phyloP scores from a whole-genome alignment of 1,140 invertebrate species.

The Drosophila lacertosa region DNA sequence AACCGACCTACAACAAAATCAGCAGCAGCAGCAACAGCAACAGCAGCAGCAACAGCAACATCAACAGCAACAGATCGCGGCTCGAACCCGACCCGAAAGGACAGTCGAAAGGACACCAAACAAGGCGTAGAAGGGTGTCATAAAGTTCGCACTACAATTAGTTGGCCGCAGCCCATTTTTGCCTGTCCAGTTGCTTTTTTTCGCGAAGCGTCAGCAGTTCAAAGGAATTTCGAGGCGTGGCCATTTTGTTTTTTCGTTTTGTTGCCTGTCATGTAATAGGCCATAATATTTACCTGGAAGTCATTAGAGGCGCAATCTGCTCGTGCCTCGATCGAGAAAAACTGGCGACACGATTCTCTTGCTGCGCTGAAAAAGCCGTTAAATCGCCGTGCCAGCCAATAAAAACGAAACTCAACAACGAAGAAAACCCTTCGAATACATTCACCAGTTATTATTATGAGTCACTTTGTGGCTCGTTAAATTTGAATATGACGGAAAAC shows the following conservation, averaged over 20 bases:
- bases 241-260: constrained; percentile 22
- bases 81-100: no score
- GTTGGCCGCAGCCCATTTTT: constrained; percentile 66
- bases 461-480: constrained; percentile 50
- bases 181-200: constrained; percentile 44
- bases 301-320: constrained; percentile 66
- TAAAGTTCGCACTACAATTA: constrained; percentile 78
- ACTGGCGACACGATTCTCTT: constrained; percentile 17
- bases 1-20: no score
- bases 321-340: constrained; percentile 16
- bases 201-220: constrained; percentile 68
- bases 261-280: constrained; percentile 60
- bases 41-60: constrained; percentile 1
- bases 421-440: constrained; percentile 59
- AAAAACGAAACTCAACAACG: constrained; percentile 4
- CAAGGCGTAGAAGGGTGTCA: constrained; percentile 48
- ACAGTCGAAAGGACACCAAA: constrained; percentile 63
- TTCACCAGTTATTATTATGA: constrained; percentile 29
- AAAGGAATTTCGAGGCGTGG: constrained; percentile 50
- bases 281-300: constrained; percentile 67
- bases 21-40: constrained; percentile 1
- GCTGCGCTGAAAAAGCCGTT: constrained; percentile 2
- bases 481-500: constrained; percentile 59
- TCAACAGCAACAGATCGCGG: not conserved
- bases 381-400: not conserved